A percentile compares a stretch with the other conserved stretches of the same genome.
These are phyloP conservation scores for Heterohyrax brucei DNA, from an alignment of 2,797 vertebrate genomes.

Conservation along the genomic window DNA sequence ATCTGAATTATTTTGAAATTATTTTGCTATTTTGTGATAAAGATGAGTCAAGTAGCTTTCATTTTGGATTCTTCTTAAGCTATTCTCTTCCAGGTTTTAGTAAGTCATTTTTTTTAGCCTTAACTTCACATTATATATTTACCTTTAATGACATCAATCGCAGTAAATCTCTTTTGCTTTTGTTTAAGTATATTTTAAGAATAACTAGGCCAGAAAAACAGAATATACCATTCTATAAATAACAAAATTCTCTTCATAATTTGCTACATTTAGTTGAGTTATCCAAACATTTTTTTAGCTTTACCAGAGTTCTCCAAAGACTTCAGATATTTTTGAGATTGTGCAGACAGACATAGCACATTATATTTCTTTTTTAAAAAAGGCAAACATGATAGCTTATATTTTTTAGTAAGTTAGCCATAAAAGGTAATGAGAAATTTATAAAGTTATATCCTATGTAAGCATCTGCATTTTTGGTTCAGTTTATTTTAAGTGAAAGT, in stretches of 20 bases:
- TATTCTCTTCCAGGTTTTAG: constrained; percentile 62
- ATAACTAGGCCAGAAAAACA: constrained; percentile 24
- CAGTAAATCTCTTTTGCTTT: constrained; percentile 48
- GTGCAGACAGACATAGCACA: neutral
- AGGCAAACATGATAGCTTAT: constrained; percentile 41
- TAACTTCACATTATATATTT: constrained; percentile 36
- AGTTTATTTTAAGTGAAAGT: constrained; percentile 56
- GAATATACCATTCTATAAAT: constrained; percentile 57
- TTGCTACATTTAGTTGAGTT: constrained; percentile 66
- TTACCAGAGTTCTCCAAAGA: constrained; percentile 59
- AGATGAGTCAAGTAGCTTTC: neutral
- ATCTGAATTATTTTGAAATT: constrained; percentile 34
- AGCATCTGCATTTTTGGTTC: constrained; percentile 28
- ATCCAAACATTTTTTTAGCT: constrained; percentile 42
- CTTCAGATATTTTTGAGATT: constrained; percentile 42
- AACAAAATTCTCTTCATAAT: constrained; percentile 39
- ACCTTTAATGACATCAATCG: constrained; percentile 35
- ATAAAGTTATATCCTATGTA: neutral
- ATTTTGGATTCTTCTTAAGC: constrained; percentile 52
- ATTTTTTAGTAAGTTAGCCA: neutral
- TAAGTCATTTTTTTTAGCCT: constrained; percentile 31
- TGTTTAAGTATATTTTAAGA: constrained; percentile 71
- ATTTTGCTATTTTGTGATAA: constrained; percentile 56
- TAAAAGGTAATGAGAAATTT: constrained; percentile 54
- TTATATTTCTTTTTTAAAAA: constrained; percentile 65